Evolutionary conservation across 2,113 vertebrate species (phyloP).

Genomic region (Sarotherodon lohbergeri): DNA sequence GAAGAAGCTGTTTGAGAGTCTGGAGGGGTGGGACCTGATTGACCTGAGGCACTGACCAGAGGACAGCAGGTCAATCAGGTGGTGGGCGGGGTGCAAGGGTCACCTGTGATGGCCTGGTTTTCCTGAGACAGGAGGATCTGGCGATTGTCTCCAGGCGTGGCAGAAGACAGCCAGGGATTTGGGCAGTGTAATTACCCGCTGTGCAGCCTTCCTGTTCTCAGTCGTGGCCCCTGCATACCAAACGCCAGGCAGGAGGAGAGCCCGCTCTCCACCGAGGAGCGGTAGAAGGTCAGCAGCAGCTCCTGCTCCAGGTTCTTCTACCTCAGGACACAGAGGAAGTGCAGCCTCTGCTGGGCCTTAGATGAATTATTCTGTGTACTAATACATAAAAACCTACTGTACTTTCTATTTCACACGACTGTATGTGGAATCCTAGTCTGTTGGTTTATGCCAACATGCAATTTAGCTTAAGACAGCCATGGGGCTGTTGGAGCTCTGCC

Average conservation of each 20-base stretch:
- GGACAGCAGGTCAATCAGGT: not conserved
- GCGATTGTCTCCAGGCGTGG: not conserved
- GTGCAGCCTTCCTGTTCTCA: not conserved
- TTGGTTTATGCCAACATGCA: not conserved
- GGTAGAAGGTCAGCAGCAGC: not conserved
- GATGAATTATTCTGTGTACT: not conserved
- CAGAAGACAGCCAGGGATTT: not conserved
- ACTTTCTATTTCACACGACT: not conserved
- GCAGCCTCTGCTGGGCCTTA: not conserved
- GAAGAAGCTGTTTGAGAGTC: not conserved
- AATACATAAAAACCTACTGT: not conserved
- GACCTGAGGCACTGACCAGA: not conserved
- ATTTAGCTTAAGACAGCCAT: not conserved
- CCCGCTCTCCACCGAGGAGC: rapidly evolving
- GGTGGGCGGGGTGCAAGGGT: not conserved
- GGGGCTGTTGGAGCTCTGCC: not conserved
- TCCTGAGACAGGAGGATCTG: not conserved
- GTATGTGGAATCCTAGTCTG: not conserved
- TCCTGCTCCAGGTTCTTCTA: not conserved
- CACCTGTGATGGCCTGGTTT: not conserved
- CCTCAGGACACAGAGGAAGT: not conserved
- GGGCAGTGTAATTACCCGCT: not conserved
- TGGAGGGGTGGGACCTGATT: not conserved
- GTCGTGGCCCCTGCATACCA: rapidly evolving
- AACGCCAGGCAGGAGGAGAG: not conserved